These are phyloP conservation scores for Homarus americanus DNA, from an alignment of 1,140 invertebrate species.

Conservation along the genomic window DNA sequence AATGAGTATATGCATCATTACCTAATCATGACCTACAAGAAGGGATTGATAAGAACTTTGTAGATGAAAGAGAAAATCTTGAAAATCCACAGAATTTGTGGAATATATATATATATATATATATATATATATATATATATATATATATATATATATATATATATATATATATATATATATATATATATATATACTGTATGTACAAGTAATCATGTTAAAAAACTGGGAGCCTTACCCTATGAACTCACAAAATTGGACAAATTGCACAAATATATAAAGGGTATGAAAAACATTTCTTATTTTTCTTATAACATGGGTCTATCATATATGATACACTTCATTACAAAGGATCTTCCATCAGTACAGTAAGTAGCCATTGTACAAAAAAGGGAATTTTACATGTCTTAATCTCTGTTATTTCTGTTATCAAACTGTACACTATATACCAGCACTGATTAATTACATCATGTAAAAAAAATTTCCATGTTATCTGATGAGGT, in stretches of 20 bases:
- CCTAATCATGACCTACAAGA: constrained; percentile 55
- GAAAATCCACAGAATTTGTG: constrained; percentile 57
- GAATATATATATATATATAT: constrained; percentile 36
- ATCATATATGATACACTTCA: constrained; percentile 29
- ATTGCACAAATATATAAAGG: constrained; percentile 70
- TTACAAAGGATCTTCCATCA: constrained; percentile 32
- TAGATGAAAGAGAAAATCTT: constrained; percentile 61
- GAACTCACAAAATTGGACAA: constrained; percentile 70
- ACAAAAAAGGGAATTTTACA: background rate
- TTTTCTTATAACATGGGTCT: constrained; percentile 16
- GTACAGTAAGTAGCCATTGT: background rate
- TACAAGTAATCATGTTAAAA: constrained; percentile 57
- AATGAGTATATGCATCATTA: constrained; percentile 60
- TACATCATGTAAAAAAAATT: too few relatives aligned
- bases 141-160: too few relatives aligned
- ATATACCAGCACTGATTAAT: too few relatives aligned
- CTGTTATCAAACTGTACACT: too few relatives aligned
- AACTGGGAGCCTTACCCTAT: constrained; percentile 67
- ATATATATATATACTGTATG: constrained; percentile 30
- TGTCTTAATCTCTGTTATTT: too few relatives aligned
- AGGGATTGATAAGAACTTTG: constrained; percentile 47
- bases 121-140: too few relatives aligned
- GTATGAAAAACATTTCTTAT: constrained; percentile 59
- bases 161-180: constrained; percentile 22
- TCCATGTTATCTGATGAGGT: too few relatives aligned